These are phyloP conservation scores for Telmatherina bonti DNA, from an alignment of 2,797 vertebrate species.

Conservation along the genomic window DNA sequence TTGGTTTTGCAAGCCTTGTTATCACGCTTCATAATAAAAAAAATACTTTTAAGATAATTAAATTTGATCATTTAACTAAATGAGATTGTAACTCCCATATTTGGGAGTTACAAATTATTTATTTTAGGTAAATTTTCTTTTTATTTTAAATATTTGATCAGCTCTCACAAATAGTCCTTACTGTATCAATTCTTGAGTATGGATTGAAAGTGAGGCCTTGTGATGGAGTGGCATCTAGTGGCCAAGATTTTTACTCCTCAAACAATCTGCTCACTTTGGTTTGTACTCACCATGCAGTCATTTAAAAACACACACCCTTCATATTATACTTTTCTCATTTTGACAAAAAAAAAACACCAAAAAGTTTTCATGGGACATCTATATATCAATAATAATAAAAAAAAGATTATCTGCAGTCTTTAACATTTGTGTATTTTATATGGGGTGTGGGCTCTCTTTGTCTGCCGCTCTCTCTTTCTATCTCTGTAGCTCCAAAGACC, in stretches of 20 bases:
- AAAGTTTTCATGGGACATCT: neutral
- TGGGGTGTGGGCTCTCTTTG: too few relatives aligned
- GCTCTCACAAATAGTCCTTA: too few relatives aligned
- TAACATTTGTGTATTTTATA: neutral
- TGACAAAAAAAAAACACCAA: neutral
- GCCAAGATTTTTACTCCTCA: constrained; percentile 1
- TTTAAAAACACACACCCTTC: neutral
- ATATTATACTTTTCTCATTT: neutral
- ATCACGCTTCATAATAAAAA: neutral
- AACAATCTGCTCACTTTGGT: neutral
- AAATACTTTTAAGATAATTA: neutral
- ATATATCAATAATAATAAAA: neutral
- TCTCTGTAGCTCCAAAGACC: constrained; percentile 42
- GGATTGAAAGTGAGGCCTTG: constrained; percentile 9
- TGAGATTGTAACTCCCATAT: neutral
- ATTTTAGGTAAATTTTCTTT: neutral
- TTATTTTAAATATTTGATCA: too few relatives aligned
- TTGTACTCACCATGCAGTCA: neutral
- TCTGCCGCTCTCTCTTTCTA: neutral
- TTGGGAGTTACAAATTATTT: neutral
- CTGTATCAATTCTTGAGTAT: too few relatives aligned
- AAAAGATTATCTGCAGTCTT: neutral
- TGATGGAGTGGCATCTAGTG: constrained; percentile 65
- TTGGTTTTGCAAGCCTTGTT: neutral
- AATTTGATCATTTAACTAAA: neutral